These are phyloP conservation scores for Siniperca obscura DNA, from an alignment of 2,797 vertebrate species.

Conservation along the genomic window DNA sequence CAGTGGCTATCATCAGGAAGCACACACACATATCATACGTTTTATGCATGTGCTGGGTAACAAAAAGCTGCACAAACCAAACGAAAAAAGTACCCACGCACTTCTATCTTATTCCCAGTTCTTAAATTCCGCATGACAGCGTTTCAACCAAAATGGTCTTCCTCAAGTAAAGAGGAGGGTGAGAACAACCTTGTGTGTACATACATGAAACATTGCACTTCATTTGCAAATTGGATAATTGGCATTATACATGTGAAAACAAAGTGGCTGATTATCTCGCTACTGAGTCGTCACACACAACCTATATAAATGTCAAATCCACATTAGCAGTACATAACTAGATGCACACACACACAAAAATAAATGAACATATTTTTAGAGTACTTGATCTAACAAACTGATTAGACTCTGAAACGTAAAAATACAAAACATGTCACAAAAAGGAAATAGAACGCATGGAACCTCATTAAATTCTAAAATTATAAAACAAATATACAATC, in stretches of 20 bases:
- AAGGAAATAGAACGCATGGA: no score
- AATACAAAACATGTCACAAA: neutral
- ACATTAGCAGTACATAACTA: no score
- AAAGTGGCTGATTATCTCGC: no score
- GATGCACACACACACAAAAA: no score
- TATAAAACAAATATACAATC: neutral
- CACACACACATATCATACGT: neutral
- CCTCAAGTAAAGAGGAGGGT: no score
- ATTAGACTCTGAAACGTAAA: neutral
- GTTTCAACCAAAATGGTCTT: no score
- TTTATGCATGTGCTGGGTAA: neutral
- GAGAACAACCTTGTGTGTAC: neutral
- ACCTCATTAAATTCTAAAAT: neutral
- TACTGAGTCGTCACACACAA: no score
- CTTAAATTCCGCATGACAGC: no score
- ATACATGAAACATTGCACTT: neutral
- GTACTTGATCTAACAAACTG: neutral
- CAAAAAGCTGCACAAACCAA: neutral
- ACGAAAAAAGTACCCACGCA: neutral
- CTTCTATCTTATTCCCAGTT: neutral
- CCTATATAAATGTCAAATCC: no score
- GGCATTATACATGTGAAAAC: no score
- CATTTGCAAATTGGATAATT: no score
- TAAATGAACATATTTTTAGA: no score
- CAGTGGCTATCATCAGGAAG: neutral